Evolutionary conservation across 2,888 invertebrate species (phyloP), one percentile per base, ranked within the genome.

Genomic region (Eledone cirrhosa): DNA sequence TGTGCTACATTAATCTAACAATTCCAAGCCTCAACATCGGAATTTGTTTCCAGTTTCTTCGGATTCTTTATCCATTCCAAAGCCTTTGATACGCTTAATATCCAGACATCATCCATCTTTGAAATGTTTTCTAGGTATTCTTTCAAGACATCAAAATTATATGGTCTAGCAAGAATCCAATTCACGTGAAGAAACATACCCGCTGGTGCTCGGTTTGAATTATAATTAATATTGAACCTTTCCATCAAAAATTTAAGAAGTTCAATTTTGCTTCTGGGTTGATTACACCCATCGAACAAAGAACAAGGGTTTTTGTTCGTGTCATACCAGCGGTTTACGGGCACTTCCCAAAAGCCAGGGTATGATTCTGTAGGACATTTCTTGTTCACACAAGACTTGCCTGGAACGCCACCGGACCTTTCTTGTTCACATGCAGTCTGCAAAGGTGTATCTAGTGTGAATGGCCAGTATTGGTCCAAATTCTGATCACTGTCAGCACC

Each of bases 381-480:
- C 2, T 19, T 29, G 14, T 47, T 48, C 16, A 29, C 80, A 81
- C 53, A 77, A 14, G 14, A 5, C 27, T n/a, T 67, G 48, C 24
- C 16, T 31, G 59, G 0, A 13, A 83, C 82, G 41, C 41, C 41
- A 8, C 8, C 8, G 41, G 41, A 3, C 41, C 11, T 41, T 41
- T 41, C 41, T 41, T 41, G 41, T 41, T 41, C 41, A 2, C 5
- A 11, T 3, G 5, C 3, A 41, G 0, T 41, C 41, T 41, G 5
- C 11, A 41, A 41, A 13, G 82, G 77, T 47, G 48, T 96, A 91
- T 97, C 97, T 69, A 97, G 92, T 0, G 97, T 97, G 91, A 97
- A 97, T 0, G 97, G 97, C 97, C 97, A 97, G 79, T 96, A 94
- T 11, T 97, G 96, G 80, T 97, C 97, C 90, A 94, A 94, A 90